phyloP scores from a whole-genome alignment of 2,113 vertebrate species.

The Tragelaphus buxtoni region DNA sequence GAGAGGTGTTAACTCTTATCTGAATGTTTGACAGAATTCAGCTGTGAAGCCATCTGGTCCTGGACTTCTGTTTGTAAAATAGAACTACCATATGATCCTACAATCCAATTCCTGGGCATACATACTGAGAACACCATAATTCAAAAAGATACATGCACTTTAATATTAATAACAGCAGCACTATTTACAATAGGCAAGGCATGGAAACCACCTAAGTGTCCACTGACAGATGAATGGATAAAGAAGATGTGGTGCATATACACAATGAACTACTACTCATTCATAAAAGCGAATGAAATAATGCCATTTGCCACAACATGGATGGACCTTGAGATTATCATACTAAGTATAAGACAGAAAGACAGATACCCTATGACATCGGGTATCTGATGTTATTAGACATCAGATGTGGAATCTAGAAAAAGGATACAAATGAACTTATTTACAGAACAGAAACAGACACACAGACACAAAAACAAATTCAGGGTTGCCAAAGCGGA shows the following conservation, averaged over 20 bases:
- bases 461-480: neutral
- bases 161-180: neutral
- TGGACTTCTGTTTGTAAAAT: neutral
- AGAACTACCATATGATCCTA: neutral
- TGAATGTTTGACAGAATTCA: neutral
- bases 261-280: neutral
- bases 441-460: neutral
- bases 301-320: neutral
- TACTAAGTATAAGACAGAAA: neutral
- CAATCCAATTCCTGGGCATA: neutral
- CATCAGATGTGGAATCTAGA: neutral
- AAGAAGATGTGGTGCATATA: neutral
- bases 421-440: neutral
- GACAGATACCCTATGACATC: neutral
- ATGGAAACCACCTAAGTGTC: neutral
- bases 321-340: neutral
- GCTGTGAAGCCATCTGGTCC: neutral
- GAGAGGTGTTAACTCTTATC: neutral
- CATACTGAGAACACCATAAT: neutral
- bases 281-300: neutral
- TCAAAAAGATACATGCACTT: neutral
- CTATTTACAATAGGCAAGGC: neutral
- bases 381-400: too few species aligned
- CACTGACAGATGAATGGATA: neutral
- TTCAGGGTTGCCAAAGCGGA: neutral